A percentile compares a stretch with the other conserved stretches of the same genome.
These are phyloP conservation scores for Tenebrosternarchus preto DNA, from an alignment of 2,113 vertebrate genomes.

Conservation along the genomic window DNA sequence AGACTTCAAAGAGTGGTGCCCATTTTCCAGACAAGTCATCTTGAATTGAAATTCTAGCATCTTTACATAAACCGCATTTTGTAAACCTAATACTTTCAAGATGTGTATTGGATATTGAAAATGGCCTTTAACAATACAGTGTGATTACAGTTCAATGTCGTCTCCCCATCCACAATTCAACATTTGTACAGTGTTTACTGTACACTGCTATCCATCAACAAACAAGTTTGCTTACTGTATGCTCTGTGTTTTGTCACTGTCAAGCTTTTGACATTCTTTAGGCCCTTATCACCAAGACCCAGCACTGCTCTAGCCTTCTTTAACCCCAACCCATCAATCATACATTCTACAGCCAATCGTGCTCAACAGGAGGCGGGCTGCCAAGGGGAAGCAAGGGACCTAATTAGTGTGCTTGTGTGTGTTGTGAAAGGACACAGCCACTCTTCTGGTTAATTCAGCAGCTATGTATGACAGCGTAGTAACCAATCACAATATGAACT, in stretches of 20 bases:
- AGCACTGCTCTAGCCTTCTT: not conserved
- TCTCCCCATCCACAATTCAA: not conserved
- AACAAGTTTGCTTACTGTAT: not conserved
- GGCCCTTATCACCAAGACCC: not conserved
- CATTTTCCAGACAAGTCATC: too few species aligned
- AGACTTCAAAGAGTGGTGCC: too few species aligned
- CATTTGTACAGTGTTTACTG: not conserved
- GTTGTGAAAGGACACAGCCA: not conserved
- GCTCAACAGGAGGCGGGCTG: conserved; percentile 35
- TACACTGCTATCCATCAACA: not conserved
- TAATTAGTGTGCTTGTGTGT: conserved; percentile 41
- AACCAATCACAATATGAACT: not conserved
- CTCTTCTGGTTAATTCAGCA: conserved; percentile 13
- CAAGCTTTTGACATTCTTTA: conserved; percentile 18
- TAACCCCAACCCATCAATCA: conserved; percentile 19
- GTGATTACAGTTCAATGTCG: not conserved
- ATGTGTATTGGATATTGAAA: not conserved
- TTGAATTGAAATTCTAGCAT: too few species aligned
- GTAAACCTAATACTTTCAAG: not conserved
- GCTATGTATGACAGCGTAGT: not conserved
- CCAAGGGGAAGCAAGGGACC: conserved; percentile 40
- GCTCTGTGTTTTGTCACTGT: conserved; percentile 24
- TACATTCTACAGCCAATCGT: conserved; percentile 22
- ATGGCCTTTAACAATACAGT: not conserved
- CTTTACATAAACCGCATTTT: too few species aligned